Evolutionary conservation across 2,113 vertebrate genomes (phyloP).

Genomic region (Macrotus californicus): DNA sequence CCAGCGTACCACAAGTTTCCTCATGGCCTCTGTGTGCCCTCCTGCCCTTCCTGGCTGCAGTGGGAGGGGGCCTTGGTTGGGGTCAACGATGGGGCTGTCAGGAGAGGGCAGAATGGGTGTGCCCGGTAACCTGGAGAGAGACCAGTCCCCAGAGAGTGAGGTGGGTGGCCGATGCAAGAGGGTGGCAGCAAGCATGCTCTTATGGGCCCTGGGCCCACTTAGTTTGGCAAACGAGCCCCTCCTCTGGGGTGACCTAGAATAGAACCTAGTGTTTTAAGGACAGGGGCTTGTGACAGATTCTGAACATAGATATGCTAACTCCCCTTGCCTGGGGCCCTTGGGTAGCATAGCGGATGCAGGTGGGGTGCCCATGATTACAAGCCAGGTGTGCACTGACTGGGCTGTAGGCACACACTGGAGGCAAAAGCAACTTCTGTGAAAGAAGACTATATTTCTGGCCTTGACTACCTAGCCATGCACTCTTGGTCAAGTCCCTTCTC

Average conservation of each 20-base stretch:
- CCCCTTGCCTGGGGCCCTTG: background rate
- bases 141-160: background rate
- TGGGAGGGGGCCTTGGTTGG: background rate
- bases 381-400: background rate
- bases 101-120: background rate
- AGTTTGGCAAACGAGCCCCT: background rate
- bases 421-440: background rate
- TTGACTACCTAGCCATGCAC: background rate
- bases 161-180: background rate
- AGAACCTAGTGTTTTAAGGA: background rate
- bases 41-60: background rate
- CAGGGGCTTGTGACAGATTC: background rate
- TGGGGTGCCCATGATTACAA: background rate
- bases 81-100: constrained; percentile 26
- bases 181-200: background rate
- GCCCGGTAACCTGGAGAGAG: background rate
- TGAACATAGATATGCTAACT: background rate
- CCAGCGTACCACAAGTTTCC: constrained; percentile 46
- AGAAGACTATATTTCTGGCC: background rate
- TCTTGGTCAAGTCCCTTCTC: background rate
- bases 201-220: background rate
- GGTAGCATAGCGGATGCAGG: rapidly evolving
- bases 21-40: constrained; percentile 56
- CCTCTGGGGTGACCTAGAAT: background rate
- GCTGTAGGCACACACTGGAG: background rate